Base-by-base conservation (phyloP, 2,113 vertebrate genomes). In the Tursiops truncatus region DNA sequence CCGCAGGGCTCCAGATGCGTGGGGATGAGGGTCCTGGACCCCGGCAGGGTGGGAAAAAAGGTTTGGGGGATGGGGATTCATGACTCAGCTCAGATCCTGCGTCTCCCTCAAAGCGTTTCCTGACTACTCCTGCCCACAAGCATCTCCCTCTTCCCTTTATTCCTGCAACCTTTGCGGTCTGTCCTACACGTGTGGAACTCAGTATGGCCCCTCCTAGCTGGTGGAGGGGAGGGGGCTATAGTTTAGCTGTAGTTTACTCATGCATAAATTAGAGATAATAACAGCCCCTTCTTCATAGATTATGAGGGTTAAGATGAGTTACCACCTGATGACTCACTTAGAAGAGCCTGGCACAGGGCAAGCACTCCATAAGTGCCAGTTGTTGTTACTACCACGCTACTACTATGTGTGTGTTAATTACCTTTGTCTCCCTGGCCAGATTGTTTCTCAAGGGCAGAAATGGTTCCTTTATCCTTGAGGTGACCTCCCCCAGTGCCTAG, bases 381-480 rank as follows among this genome's bases (percentile, higher is more conserved):
- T 14, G 41, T 80, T 31, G 0, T 33, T 9, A 14, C 15, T 3
- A 3, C 36, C 4, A 6, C 5, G 10, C 26, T 3, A 2, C 33
- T 2, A 6, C 36, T 0, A 0, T n/a, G 12, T 47, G 18, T 14
- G 20, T 76, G 31, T 73, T n/a, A 36, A 6, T 74, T 67, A 23
- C 13, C 56, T 77, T 53, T 60, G 56, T 89, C 23, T 36, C 36
- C 60, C 33, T 5, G 44, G 80, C 47, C 84, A 87, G 50, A 44
- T 6, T 1, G n/a, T 38, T 25, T 74, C 44, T 56, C 10, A 0
- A 67, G 58, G 53, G 83, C 12, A 47, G 20, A 84, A 58, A 41
- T 7, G 23, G 28, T 9, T 15, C 20, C 76, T 50, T 74, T 13
- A 9, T 41, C 3, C 77, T 25, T 47, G 7, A 63, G 38, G 90